A percentile compares a stretch with the other conserved stretches of the same genome.
phyloP scores from a whole-genome alignment of 2,797 vertebrate genomes.

The Lutjanus campechanus region DNA sequence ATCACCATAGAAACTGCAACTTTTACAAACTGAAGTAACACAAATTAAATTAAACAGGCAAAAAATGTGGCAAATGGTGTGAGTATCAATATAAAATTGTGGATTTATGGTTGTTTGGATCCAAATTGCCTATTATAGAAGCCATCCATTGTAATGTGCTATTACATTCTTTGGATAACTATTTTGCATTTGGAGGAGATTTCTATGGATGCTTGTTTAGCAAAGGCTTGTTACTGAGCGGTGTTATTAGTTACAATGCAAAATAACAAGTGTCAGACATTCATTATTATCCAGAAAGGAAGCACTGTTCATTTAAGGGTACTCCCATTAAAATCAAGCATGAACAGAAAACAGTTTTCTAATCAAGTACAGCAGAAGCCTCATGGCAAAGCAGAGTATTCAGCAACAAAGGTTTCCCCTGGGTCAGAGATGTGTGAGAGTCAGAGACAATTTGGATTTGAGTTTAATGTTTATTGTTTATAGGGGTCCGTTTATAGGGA shows the following conservation, averaged over 20 bases:
- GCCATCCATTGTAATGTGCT: not conserved
- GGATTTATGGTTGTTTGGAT: not conserved
- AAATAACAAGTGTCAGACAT: constrained; percentile 19
- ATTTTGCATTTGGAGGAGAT: constrained; percentile 11
- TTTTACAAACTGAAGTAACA: constrained; percentile 8
- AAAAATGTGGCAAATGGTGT: not conserved
- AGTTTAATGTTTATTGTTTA: constrained; percentile 5
- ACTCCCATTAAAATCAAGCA: constrained; percentile 6
- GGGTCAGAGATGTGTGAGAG: constrained; percentile 21
- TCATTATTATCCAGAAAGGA: constrained; percentile 16
- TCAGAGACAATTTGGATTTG: constrained; percentile 27
- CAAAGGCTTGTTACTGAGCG: constrained; percentile 4
- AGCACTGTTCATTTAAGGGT: not conserved
- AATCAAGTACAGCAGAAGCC: not conserved
- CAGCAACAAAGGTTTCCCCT: not conserved
- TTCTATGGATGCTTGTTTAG: constrained; percentile 14
- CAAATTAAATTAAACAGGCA: not conserved
- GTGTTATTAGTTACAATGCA: constrained; percentile 1
- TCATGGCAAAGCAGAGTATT: not conserved
- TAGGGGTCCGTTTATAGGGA: no score
- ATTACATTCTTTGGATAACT: constrained; percentile 1
- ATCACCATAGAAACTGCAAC: constrained; percentile 53
- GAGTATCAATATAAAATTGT: not conserved
- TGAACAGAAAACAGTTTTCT: not conserved
- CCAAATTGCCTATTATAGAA: constrained; percentile 12